Percentiles rank a stretch among this genome's conserved stretches.
Conservation (phyloP, 2,113 vertebrate genomes). For the Lutjanus erythropterus region DNA sequence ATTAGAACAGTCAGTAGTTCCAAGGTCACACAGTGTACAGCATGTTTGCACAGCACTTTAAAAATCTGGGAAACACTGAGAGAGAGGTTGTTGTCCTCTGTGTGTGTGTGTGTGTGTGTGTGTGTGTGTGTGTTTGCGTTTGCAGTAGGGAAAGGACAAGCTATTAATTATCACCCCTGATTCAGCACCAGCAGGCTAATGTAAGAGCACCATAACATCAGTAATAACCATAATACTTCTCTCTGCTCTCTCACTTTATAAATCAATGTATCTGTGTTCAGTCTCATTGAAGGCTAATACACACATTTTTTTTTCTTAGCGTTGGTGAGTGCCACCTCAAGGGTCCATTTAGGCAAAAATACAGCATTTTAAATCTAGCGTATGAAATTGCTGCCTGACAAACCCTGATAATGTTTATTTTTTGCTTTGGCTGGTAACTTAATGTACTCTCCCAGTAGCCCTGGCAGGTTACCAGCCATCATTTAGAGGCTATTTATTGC, state of each 20-base stretch:
- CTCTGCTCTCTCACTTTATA: neutral
- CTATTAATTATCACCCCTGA: conserved; percentile 64
- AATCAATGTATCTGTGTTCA: neutral
- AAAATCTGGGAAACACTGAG: conserved; percentile 48
- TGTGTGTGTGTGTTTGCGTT: conserved; percentile 5
- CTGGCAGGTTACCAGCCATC: conserved; percentile 5
- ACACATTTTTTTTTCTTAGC: neutral
- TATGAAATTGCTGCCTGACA: neutral
- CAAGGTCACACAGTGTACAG: conserved; percentile 47
- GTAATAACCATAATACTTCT: neutral
- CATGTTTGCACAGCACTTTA: conserved; percentile 56
- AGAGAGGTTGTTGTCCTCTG: conserved; percentile 3
- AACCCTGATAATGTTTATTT: neutral
- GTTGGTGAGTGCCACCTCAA: neutral
- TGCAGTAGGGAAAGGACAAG: conserved; percentile 31
- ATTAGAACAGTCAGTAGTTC: conserved; percentile 23
- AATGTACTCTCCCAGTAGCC: conserved; percentile 3
- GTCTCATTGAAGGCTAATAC: neutral
- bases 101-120: conserved; percentile 30
- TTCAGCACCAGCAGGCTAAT: conserved; percentile 44
- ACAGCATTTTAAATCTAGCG: neutral
- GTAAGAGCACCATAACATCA: conserved; percentile 21
- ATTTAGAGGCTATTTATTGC: conserved; percentile 8
- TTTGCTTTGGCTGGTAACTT: neutral
- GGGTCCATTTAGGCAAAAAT: neutral